Evolutionary conservation across 2,113 vertebrate species (phyloP), one percentile per base, ranked within the genome.

Genomic region (Zapornia atra): DNA sequence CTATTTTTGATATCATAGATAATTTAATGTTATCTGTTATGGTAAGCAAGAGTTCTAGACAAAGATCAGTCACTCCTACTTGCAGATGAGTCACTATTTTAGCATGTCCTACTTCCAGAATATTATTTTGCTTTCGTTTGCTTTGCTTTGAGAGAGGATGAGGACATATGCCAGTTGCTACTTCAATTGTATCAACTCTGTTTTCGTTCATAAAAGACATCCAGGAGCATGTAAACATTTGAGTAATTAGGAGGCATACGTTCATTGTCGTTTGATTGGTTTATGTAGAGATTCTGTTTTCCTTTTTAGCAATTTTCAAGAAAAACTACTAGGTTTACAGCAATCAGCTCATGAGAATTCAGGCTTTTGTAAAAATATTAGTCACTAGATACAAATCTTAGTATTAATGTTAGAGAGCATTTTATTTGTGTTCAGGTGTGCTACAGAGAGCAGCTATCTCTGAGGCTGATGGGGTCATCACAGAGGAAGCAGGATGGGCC

Each of bases 41-140:
- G 73, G 40, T 85, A 90, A 82, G 11, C 24, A 87, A 88, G 73
- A 73, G n/a, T 70, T 84, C n/a, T 31, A 87, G 86, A 94, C 77
- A 94, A 92, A 95, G 81, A 84, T 87, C 92, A 85, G 70, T 80
- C 70, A 94, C 91, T 94, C 91, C 80, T 89, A 79, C 88, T 87
- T 72, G 54, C 42, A 85, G 70, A 94, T 91, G 86, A 92, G 36
- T 90, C 86, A 94, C 36, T 84, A 26, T 91, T 94, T 72, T n/a
- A 85, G 25, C 78, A n/a, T 59, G 73, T 66, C 70, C 81, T 94
- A 92, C 66, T 92, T 95, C 24, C 44, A 94, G 33, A 40, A 3
- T n/a, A 28, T 46, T 65, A 79, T 36, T 88, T 90, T 53, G 1
- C 48, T 78, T 71, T 94, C 7, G 12, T 61, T 90, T 70, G 3